Evolutionary conservation across 2,888 invertebrate species (phyloP).

Genomic region (Pseudococcus jackbeardsleyi): DNA sequence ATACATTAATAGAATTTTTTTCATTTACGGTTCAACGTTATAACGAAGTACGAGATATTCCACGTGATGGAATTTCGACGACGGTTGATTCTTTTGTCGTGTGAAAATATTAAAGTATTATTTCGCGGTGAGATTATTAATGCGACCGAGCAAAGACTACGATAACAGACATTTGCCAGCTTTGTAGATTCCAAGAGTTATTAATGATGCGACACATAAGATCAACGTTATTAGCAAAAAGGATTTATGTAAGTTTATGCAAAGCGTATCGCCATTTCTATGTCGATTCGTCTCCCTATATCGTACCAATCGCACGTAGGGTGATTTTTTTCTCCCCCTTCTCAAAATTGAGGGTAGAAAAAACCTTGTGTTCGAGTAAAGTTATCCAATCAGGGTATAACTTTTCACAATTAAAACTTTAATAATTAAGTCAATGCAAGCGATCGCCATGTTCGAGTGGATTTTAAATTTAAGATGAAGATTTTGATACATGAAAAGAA

Average conservation of each 20-base stretch:
- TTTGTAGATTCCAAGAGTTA: not conserved
- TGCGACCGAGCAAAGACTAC: not conserved
- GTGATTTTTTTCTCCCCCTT: too few relatives aligned
- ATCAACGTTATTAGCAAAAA: constrained; percentile 9
- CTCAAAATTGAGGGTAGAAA: not conserved
- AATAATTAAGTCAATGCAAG: not conserved
- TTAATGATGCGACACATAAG: not conserved
- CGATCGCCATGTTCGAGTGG: not conserved
- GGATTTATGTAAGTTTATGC: constrained; percentile 1
- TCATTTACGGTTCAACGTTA: not conserved
- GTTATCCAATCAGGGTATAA: not conserved
- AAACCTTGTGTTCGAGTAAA: not conserved
- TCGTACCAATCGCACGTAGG: not conserved
- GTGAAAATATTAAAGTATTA: not conserved
- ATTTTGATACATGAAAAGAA: not conserved
- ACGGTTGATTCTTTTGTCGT: not conserved
- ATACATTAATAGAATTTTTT: not conserved
- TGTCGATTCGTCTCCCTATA: not conserved
- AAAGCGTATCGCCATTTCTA: not conserved
- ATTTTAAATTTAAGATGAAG: not conserved
- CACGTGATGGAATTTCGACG: not conserved
- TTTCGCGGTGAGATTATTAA: constrained; percentile 1
- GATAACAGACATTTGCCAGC: not conserved
- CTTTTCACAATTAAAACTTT: constrained; percentile 16
- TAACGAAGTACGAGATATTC: too few relatives aligned